These are phyloP conservation scores for Leptinotarsa lineolata DNA, from an alignment of 1,140 invertebrate genomes.

Conservation along the genomic window DNA sequence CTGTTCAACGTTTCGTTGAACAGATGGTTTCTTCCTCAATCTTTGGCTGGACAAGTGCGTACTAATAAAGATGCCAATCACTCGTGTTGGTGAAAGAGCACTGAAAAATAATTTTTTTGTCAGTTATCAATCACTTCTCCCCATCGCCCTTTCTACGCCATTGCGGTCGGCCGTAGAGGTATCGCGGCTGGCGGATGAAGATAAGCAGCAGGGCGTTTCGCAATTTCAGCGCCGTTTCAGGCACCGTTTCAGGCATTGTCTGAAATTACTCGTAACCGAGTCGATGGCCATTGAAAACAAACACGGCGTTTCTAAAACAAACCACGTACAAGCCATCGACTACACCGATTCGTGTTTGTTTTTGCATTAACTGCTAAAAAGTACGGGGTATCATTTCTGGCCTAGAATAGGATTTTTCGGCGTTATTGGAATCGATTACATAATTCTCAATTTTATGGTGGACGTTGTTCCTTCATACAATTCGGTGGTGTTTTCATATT, in stretches of 20 bases:
- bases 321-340: slow-evolving; percentile 12
- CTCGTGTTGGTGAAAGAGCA: no score
- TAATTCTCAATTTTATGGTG: no score
- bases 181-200: slow-evolving; percentile 7
- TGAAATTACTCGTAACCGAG: slow-evolving; percentile 12
- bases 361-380: slow-evolving; percentile 5
- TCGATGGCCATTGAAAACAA: slow-evolving; percentile 20
- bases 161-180: not conserved
- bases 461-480: no score
- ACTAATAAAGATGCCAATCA: no score
- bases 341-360: slow-evolving; percentile 5
- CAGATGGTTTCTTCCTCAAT: no score
- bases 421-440: not conserved
- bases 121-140: no score
- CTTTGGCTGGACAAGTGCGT: no score
- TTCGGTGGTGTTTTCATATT: no score
- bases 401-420: not conserved
- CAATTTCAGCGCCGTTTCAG: not conserved
- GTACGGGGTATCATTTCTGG: not conserved
- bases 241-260: slow-evolving; percentile 9
- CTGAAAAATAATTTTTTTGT: no score
- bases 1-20: no score
- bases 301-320: slow-evolving; percentile 10
- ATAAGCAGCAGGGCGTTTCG: slow-evolving; percentile 15
- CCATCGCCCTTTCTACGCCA: not conserved